Evolutionary conservation across 2,888 invertebrate species (phyloP).

Genomic region (Drosophila rellima): DNA sequence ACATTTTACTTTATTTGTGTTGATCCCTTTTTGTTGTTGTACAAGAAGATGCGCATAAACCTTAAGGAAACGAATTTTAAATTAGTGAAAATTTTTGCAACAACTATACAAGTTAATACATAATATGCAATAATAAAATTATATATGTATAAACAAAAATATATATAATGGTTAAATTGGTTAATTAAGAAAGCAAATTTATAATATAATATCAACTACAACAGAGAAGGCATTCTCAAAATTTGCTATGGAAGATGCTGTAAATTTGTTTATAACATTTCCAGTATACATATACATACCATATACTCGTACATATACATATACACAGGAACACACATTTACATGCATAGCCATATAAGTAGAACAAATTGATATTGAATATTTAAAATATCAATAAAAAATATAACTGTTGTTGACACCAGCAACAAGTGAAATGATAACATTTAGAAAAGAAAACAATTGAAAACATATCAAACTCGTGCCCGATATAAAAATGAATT

Average conservation of each 20-base stretch:
- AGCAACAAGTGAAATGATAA: conserved; percentile 46
- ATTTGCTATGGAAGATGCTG: conserved; percentile 47
- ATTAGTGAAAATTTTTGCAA: conserved; percentile 84
- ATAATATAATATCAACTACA: conserved; percentile 17
- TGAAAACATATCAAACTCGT: conserved; percentile 86
- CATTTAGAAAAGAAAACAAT: conserved; percentile 60
- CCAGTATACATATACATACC: conserved; percentile 53
- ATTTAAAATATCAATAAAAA: conserved; percentile 70
- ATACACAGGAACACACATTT: conserved; percentile 25
- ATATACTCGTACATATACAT: conserved; percentile 49
- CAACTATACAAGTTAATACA: conserved; percentile 58
- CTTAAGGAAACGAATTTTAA: conserved; percentile 85
- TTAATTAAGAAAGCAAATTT: conserved; percentile 19
- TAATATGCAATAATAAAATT: conserved; percentile 15
- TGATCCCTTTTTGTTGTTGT: conserved; percentile 4
- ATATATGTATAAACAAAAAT: conserved; percentile 51
- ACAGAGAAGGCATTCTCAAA: conserved; percentile 12
- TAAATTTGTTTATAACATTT: conserved; percentile 68
- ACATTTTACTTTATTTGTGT: background rate
- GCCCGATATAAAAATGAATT: conserved; percentile 82
- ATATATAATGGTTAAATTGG: conserved; percentile 27
- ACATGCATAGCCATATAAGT: conserved; percentile 64
- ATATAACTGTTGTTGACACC: conserved; percentile 16
- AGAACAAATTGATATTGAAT: conserved; percentile 75
- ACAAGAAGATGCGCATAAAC: conserved; percentile 58